Base-by-base conservation (phyloP, 2,888 invertebrate genomes). In the Ceraclea dissimilis region DNA sequence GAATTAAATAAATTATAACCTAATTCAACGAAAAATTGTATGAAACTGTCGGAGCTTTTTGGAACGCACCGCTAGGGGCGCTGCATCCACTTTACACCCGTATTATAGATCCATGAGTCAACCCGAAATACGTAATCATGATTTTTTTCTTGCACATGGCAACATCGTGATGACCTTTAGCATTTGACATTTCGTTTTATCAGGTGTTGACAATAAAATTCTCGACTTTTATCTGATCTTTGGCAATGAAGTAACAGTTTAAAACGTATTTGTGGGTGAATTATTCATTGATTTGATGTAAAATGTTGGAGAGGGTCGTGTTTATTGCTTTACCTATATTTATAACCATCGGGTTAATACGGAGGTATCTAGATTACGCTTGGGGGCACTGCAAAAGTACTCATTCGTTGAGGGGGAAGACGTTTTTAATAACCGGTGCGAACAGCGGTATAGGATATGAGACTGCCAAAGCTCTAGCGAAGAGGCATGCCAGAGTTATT, bases 391-490 rank as follows among this genome's bases (percentile, higher is more conserved):
- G 76, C 64, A 62, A 67, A n/a, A 72, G 72, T 59, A 74, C 73
- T 60, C 78, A 77, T 49, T 79, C 79, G 64, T 70, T 89, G 56
- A 74, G 81, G 63, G 85, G 83, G 13, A 85, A 85, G 72, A 83
- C 88, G 17, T 87, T 83, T 54, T 75, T 93, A 20, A 83, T 93
- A 16, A 93, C 92, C 17, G 92, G 92, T 11, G 90, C 89, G 0
- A 92, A 88, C 70, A 84, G 86, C 51, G 93, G 93, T 0, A 84
- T 93, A 56, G 93, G 93, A 0, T 83, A 84, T 65, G 88, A 89
- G 73, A 85, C 88, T 0, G 86, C 87, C 0, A 82, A 82, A 62
- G 85, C 88, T 61, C 72, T 93, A 44, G 88, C 85, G 0, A 76
- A 75, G 61, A 76, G 88, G 64, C 83, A 86, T 68, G 92, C 87